Conservation (phyloP, 1,140 invertebrate genomes). For the Dreissena polymorpha region DNA sequence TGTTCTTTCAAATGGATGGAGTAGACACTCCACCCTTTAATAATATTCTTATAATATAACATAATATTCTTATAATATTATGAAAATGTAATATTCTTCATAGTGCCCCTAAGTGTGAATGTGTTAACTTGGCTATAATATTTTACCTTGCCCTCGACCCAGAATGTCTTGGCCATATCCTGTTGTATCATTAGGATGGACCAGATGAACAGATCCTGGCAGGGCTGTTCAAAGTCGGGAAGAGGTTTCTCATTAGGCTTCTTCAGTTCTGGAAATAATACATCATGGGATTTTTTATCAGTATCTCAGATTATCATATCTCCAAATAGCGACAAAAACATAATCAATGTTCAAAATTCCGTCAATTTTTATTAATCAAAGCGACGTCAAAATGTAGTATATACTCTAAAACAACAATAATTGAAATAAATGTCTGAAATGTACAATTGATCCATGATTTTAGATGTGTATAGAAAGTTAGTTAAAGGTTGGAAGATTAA, state of each 20-base stretch:
- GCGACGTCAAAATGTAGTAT: too few species aligned
- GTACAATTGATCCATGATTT: neutral
- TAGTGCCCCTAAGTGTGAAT: too few species aligned
- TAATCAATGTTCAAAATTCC: neutral
- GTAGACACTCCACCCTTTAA: too few species aligned
- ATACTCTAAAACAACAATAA: neutral
- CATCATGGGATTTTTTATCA: too few species aligned
- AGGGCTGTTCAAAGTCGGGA: constrained; percentile 75
- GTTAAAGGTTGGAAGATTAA: neutral
- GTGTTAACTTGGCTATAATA: constrained; percentile 60
- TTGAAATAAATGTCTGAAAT: neutral
- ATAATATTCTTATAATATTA: too few species aligned
- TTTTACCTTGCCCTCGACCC: constrained; percentile 67
- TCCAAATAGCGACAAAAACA: neutral
- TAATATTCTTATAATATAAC: too few species aligned
- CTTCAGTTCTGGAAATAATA: neutral
- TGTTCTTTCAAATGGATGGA: too few species aligned
- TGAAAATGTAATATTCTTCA: too few species aligned
- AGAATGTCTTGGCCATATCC: constrained; percentile 77
- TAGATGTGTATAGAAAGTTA: neutral
- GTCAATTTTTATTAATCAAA: too few species aligned
- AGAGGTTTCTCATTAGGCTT: neutral
- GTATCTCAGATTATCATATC: neutral
- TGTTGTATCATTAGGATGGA: constrained; percentile 76
- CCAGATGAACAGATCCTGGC: constrained; percentile 80